Evolutionary conservation across 1,140 invertebrate species (phyloP).

Genomic region (Phortica variegata): DNA sequence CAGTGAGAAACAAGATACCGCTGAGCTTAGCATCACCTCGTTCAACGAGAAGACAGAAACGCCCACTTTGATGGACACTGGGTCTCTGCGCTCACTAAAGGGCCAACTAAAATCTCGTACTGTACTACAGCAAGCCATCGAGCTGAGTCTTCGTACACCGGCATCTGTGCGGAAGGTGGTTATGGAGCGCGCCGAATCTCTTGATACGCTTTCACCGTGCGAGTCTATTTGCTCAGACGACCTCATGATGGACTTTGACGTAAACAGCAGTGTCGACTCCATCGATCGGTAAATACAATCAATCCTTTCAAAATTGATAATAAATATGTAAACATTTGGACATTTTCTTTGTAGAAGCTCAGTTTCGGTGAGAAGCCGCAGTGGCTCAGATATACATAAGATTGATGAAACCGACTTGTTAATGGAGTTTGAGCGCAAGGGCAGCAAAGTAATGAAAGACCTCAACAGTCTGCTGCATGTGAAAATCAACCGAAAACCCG

Average conservation of each 20-base stretch:
- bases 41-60: conserved; percentile 30
- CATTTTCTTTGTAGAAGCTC: no score
- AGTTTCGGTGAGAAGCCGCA: conserved; percentile 46
- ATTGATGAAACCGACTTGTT: conserved; percentile 59
- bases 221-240: conserved; percentile 80
- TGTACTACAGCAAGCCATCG: conserved; percentile 47
- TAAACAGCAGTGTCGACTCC: conserved; percentile 71
- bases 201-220: conserved; percentile 75
- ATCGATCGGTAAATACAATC: conserved; percentile 68
- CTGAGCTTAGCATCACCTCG: background rate
- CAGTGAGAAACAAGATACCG: conserved; percentile 37
- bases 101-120: conserved; percentile 45
- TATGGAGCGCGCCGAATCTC: conserved; percentile 64
- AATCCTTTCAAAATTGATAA: background rate
- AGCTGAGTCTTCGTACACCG: conserved; percentile 54
- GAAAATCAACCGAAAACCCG: conserved; percentile 11
- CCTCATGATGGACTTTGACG: conserved; percentile 79
- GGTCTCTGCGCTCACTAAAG: conserved; percentile 46
- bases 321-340: no score
- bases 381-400: conserved; percentile 58
- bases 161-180: conserved; percentile 36
- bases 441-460: conserved; percentile 62
- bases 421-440: conserved; percentile 59
- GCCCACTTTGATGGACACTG: conserved; percentile 47
- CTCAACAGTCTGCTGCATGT: conserved; percentile 49